Percentiles rank a stretch among this genome's conserved stretches.
Evolutionary conservation across 2,113 vertebrate species (phyloP).

Genomic region (Electrona antarctica): DNA sequence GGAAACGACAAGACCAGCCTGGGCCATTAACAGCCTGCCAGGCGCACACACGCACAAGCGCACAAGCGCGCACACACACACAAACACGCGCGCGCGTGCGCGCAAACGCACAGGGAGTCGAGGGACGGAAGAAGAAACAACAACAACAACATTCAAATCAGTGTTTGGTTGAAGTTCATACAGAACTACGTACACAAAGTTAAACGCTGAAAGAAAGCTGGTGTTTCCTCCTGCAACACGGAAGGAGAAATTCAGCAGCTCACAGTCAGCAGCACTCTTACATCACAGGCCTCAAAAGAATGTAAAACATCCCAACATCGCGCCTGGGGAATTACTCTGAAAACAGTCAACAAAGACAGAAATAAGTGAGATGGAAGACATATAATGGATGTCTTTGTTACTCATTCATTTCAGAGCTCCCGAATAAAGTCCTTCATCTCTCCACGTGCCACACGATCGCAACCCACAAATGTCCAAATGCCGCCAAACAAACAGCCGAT

Average conservation of each 20-base stretch:
- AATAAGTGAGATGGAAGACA: conserved; percentile 42
- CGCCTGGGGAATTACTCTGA: conserved; percentile 3
- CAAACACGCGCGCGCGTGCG: conserved; percentile 8
- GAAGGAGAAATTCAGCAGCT: conserved; percentile 29
- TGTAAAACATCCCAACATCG: not conserved
- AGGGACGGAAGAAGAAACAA: conserved; percentile 2
- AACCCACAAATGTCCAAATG: too few species aligned
- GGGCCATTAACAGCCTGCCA: conserved; percentile 69
- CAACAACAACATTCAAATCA: conserved; percentile 21
- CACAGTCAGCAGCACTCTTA: conserved; percentile 30
- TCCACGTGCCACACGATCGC: conserved; percentile 48
- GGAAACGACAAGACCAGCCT: conserved; percentile 72
- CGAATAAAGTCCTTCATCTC: conserved; percentile 50
- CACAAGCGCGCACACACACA: conserved; percentile 6
- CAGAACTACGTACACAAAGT: conserved; percentile 47
- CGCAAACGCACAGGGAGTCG: conserved; percentile 34
- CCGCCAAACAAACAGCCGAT: conserved; percentile 54
- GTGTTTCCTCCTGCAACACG: conserved; percentile 36
- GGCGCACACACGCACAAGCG: conserved; percentile 42
- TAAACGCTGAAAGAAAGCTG: conserved; percentile 39
- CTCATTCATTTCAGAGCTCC: conserved; percentile 53
- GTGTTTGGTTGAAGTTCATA: conserved; percentile 23
- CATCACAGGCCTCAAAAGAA: conserved; percentile 25
- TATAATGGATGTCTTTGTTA: conserved; percentile 56
- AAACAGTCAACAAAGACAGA: conserved; percentile 40